Base-by-base conservation (phyloP, 1,140 invertebrate species). In the Drosophila sturtevanti region DNA sequence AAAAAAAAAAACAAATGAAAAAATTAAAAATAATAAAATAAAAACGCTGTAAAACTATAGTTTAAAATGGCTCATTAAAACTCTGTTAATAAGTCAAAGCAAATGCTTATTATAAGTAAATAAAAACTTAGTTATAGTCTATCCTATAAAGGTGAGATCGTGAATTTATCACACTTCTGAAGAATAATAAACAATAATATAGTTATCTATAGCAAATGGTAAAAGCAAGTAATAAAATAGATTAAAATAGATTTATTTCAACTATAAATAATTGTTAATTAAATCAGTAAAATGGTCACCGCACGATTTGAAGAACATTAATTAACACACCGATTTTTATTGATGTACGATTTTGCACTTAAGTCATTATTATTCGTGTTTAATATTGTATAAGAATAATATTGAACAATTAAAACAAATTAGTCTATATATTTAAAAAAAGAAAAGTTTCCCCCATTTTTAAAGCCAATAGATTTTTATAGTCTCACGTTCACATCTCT, bases 11-110 rank as follows among this genome's bases (percentile, higher is more conserved):
- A n/a, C 41, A 48, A 48, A 48, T 21, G 41, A 18, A 14, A 16
- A 7, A 44, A 6, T 4, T 1, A 6, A 24, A 4, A 24, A 4
- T 2, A 24, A 18, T n/a, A n/a, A n/a, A n/a, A n/a, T 52, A 24
- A 24, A 38, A 16, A 64, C 52, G 69, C 75, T 78, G 81, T 55
- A 81, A 86, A 56, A 35, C 9, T 48, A 81, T 72, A 86, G 75
- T 72, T 81, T 75, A 74, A 82, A 78, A 74, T 62, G 64, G 65
- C 75, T 54, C 63, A 82, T 79, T 82, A 79, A 78, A 86, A 68
- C 71, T 63, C 67, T 87, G 79, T 35, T 86, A 82, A 86, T 86
- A 82, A 86, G 72, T 81, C 77, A 85, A 85, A 86, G 84, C 77
- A 70, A 63, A 73, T 65, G 85, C 72, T 80, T 81, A 86, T 73